Percentiles rank a stretch among this genome's conserved stretches.
These are phyloP conservation scores for Marmota flaviventris DNA, from an alignment of 2,113 vertebrate species.

Conservation along the genomic window DNA sequence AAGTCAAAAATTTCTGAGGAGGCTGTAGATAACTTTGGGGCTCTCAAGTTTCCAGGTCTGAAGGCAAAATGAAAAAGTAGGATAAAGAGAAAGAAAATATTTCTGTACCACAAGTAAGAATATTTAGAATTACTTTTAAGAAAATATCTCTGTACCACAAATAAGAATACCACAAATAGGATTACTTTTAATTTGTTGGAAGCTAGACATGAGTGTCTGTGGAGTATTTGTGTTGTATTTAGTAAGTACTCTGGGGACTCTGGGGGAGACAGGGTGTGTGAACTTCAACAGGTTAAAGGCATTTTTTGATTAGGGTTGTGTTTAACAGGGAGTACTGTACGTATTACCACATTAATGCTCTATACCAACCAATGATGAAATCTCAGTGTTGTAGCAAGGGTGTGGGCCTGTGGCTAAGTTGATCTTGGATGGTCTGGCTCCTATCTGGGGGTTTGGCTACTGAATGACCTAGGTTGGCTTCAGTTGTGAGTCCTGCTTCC, in stretches of 20 bases:
- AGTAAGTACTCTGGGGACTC: neutral
- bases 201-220: neutral
- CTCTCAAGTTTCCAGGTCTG: neutral
- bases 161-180: too few relatives aligned
- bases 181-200: neutral
- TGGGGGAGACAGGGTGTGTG: neutral
- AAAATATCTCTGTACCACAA: too few relatives aligned
- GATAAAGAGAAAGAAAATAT: neutral
- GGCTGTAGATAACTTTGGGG: neutral
- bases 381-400: too few relatives aligned
- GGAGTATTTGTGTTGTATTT: neutral
- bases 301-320: neutral
- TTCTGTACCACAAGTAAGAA: neutral
- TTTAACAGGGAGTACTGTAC: neutral
- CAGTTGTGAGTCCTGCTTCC: neutral
- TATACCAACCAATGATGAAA: neutral
- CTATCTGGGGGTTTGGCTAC: neutral
- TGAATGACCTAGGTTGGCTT: neutral
- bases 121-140: neutral
- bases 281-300: neutral
- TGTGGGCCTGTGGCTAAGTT: neutral
- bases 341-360: neutral
- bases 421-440: neutral
- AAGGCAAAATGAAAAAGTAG: neutral
- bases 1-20: neutral